Evolutionary conservation across 2,888 invertebrate species (phyloP), one percentile per base, ranked within the genome.

Genomic region (Chrysodeixis includens): DNA sequence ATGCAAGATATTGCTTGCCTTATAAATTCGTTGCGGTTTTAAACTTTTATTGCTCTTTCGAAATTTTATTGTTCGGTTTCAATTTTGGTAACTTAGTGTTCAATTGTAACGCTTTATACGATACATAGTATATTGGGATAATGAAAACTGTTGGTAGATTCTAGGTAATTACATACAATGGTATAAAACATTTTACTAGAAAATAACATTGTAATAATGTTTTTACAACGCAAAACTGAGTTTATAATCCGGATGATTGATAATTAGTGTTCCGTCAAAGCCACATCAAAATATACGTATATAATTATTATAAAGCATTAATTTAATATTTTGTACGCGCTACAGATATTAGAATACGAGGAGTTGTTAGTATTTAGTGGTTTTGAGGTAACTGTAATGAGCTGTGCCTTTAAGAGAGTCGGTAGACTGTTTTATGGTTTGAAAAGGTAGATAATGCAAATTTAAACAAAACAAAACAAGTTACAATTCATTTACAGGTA

Each of bases 261-360:
- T 57, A 72, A 76, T 74, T 69, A 72, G 58, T 58, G 32, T 64
- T 67, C 69, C 44, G 63, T 76, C 71, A 77, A 63, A 81, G 79
- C 79, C 66, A 61, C 73, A 57, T 82, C 81, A 80, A 74, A 70
- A 64, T 63, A 68, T 55, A 66, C 53, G 63, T 60, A 68, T 68
- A 59, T 9, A 54, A 44, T 65, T 66, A 55, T 61, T 20, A 46
- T 10, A 30, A 26, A 20, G 40, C 40, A 16, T 51, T 10, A 32
- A 54, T 14, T 22, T n/a, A n/a, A n/a, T 0, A 40, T 8, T 40
- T 22, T 14, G 56, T 46, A 30, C 18, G 18, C n/a, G n/a, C n/a
- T 26, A 26, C 26, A 20, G 14, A 49, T 58, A 20, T 32, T 51
- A 1, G 30, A 22, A 59, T 14, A 22, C 22, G 14, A 14, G 8